A percentile compares a stretch with the other conserved stretches of the same genome.
Evolutionary conservation across 2,888 invertebrate genomes (phyloP).

Genomic region (Eretmocerus hayati): DNA sequence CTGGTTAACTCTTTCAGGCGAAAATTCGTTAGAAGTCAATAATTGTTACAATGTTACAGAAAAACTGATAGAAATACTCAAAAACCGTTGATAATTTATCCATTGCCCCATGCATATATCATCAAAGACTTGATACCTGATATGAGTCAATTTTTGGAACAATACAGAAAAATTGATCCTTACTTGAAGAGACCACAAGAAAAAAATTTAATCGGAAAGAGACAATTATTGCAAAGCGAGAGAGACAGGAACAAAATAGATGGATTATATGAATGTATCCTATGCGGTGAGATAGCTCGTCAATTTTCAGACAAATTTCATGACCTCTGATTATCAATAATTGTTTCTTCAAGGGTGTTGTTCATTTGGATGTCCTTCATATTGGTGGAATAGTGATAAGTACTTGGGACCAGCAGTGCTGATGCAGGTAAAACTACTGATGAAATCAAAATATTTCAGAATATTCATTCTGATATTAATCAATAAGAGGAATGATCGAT

Average conservation of each 20-base stretch:
- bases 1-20: no score
- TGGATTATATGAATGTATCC: constrained; percentile 94
- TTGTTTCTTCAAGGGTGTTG: no score
- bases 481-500: no score
- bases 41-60: constrained; percentile 21
- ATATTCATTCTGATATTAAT: constrained; percentile 4
- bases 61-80: constrained; percentile 23
- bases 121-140: constrained; percentile 92
- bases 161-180: constrained; percentile 91
- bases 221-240: constrained; percentile 80
- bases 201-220: constrained; percentile 53
- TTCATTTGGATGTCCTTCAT: constrained; percentile 95
- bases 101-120: constrained; percentile 98
- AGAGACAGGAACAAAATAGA: constrained; percentile 91
- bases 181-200: constrained; percentile 53
- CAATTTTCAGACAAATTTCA: constrained; percentile 69
- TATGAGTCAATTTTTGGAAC: constrained; percentile 91
- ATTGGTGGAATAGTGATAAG: constrained; percentile 99
- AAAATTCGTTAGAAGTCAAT: no score
- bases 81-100: constrained; percentile 68
- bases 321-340: no score
- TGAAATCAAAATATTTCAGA: background rate
- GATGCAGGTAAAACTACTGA: constrained; percentile 65
- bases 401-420: constrained; percentile 98
- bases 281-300: no score